phyloP scores from a whole-genome alignment of 2,797 vertebrate species.

The Onychomys torridus region DNA sequence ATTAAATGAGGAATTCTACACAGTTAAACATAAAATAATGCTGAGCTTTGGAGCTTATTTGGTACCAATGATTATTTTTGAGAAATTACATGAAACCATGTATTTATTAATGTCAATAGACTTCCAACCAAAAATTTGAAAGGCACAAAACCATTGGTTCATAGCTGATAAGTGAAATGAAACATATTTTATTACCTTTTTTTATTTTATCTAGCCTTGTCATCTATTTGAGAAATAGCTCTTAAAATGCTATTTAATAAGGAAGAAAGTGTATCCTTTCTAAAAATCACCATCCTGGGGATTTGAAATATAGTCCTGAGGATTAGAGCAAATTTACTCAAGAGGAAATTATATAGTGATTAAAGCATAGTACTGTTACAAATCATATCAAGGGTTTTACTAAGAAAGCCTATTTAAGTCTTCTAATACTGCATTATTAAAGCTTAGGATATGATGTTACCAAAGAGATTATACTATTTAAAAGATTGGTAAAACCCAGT shows the following conservation, averaged over 20 bases:
- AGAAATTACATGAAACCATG: constrained; percentile 12
- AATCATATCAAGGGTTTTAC: constrained; percentile 73
- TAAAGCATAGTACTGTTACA: constrained; percentile 63
- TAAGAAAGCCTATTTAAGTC: constrained; percentile 74
- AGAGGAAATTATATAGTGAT: constrained; percentile 68
- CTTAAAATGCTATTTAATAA: constrained; percentile 63
- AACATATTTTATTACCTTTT: constrained; percentile 58
- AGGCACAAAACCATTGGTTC: neutral
- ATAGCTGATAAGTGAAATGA: neutral
- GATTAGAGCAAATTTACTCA: constrained; percentile 76
- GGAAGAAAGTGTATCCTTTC: constrained; percentile 33
- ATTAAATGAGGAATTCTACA: neutral
- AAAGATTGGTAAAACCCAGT: constrained; percentile 61
- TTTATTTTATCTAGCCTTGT: constrained; percentile 18
- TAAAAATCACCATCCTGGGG: constrained; percentile 59
- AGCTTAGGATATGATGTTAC: constrained; percentile 68
- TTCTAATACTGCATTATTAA: constrained; percentile 69
- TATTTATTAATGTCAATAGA: neutral
- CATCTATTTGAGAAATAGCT: constrained; percentile 50
- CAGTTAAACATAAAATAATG: neutral
- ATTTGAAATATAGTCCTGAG: constrained; percentile 72
- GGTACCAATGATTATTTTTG: neutral
- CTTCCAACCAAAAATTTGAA: neutral
- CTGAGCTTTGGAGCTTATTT: neutral
- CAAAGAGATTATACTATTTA: constrained; percentile 76